These are phyloP conservation scores for Brachionus rotundiformis DNA, from an alignment of 1,140 invertebrate species.

Conservation along the genomic window DNA sequence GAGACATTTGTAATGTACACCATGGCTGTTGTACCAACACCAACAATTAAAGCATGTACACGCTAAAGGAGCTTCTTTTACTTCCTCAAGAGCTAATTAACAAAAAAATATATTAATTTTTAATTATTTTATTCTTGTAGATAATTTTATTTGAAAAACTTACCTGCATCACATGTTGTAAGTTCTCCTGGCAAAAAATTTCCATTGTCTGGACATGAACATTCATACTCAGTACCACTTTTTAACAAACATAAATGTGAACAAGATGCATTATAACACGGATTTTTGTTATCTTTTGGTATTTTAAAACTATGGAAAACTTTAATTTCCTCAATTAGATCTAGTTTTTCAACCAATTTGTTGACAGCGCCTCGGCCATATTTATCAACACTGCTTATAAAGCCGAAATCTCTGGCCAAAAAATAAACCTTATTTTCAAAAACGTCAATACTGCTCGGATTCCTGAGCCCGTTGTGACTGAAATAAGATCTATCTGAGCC, in stretches of 20 bases:
- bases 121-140: no score
- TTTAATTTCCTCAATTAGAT: slow-evolving; percentile 78
- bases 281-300: slow-evolving; percentile 64
- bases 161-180: slow-evolving; percentile 71
- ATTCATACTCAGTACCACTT: slow-evolving; percentile 76
- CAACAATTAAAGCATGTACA: slow-evolving; percentile 42
- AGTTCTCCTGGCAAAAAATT: slow-evolving; percentile 60
- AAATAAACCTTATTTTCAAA: slow-evolving; percentile 87
- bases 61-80: background rate
- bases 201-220: slow-evolving; percentile 80
- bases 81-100: slow-evolving; percentile 7
- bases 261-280: slow-evolving; percentile 74
- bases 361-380: slow-evolving; percentile 89
- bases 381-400: slow-evolving; percentile 82
- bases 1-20: slow-evolving; percentile 19
- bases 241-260: slow-evolving; percentile 86
- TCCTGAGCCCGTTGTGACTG: slow-evolving; percentile 71
- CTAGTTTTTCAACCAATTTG: slow-evolving; percentile 71
- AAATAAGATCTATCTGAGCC: slow-evolving; percentile 76
- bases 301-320: slow-evolving; percentile 58
- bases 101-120: background rate
- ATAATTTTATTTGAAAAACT: no score
- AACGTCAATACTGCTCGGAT: slow-evolving; percentile 83
- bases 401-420: slow-evolving; percentile 79
- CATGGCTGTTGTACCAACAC: slow-evolving; percentile 44